Evolutionary conservation across 2,888 invertebrate species (phyloP), one percentile per base, ranked within the genome.

Genomic region (Torymus texanus): DNA sequence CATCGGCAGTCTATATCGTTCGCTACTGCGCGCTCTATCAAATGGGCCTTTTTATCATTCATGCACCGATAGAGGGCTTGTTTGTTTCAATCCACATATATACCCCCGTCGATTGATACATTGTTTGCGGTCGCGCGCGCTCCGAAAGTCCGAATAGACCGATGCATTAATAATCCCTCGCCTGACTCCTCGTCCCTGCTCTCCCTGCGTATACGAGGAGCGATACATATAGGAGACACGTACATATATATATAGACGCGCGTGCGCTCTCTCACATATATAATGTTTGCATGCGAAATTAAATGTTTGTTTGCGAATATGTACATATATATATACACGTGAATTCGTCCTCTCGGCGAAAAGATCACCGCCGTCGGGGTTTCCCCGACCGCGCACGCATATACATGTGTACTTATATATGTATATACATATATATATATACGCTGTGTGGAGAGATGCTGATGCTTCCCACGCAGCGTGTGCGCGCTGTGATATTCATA

Each of bases 281-380:
- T 85, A 84, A 87, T 90, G 88, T 90, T 90, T 90, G 88, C 88
- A 88, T 88, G 86, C 86, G 87, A 88, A 90, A 90, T 90, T 90
- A 90, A 89, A 88, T 86, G 88, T 86, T 85, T 89, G 88, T 90
- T 89, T 89, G 88, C 88, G 85, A 85, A 88, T 86, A 83, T 84
- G 84, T 86, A 86, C 85, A 87, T 86, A 55, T 41, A 51, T 24
- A 65, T 55, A 12, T n/a, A 16, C 13, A 8, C 41, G 41, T 41
- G 41, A 41, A 41, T 41, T 51, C 50, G 29, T 66, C 84, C 84
- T 65, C 74, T 55, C 53, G 41, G 58, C 79, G 86, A 85, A 85
- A 86, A 88, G 88, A 87, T 86, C 85, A 88, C 84, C 84, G 86
- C 87, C 87, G 86, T 85, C 83, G 86, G 87, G 86, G 79, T 81